Base-by-base conservation (phyloP, 2,888 invertebrate genomes). In the Cryptophagus acutangulus region DNA sequence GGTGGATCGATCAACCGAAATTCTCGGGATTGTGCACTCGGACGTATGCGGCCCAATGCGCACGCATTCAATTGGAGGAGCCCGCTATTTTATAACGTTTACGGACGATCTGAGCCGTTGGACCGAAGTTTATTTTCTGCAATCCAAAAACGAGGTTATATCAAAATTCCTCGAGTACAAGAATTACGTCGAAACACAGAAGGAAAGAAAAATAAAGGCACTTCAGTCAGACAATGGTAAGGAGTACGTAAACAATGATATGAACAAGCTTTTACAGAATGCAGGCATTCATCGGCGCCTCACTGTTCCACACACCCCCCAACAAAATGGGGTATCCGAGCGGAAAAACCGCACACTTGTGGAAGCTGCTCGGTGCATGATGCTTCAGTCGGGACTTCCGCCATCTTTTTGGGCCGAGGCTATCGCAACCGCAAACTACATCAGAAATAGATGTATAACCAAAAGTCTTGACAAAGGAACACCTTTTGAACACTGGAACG, bases 31-130 rank as follows among this genome's bases (percentile, higher is more conserved):
- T 6, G 10, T 34, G 9, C 34, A 34, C 17, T 18, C 6, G 6
- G 34, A 34, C 18, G 12, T 34, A 3, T 34, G 34, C 13, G 34
- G 34, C 10, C 34, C 34, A 16, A 34, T 34, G 34, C 9, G 12
- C 8, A 34, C 34, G 10, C 5, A n/a, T 8, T 18, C 34, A 6
- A 12, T 20, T 18, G 20, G 34, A 5, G 34, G 34, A 18, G 18
- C n/a, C 10, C 3, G 16, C 8, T 34, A 34, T 17, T 18, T 34
- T 13, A 2, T 34, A 18, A 34, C 34, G 3, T 34, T 34, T 8
- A 34, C 20, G 3, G 34, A 34, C 18, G 34, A 34, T 34, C 18
- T 18, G n/a, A 10, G 18, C n/a, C 17, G 34, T 9, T 17, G 3
- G 17, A 18, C 34, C 12, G 13, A 16, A 20, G 9, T 34, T 10